A percentile compares a stretch with the other conserved stretches of the same genome.
Conservation (phyloP, 1,140 invertebrate genomes). For the Pseudomyrmex gracilis region DNA sequence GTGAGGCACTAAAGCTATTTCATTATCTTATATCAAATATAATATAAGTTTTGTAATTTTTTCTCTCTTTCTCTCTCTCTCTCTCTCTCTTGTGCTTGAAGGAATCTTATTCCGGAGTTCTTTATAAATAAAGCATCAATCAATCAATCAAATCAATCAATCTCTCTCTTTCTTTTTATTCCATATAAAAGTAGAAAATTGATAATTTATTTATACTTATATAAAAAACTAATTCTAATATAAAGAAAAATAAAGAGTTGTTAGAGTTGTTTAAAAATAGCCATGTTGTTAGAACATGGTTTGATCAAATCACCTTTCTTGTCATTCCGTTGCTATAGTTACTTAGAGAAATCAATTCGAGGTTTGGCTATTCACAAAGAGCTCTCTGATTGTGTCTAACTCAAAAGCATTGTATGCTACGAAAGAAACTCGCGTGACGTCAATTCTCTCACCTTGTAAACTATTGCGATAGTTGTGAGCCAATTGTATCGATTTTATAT, state of each 20-base stretch:
- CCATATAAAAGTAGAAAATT: neutral
- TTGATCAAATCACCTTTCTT: neutral
- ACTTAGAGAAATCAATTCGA: slow-evolving; percentile 20
- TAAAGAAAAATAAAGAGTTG: too few species aligned
- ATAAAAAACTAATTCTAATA: neutral
- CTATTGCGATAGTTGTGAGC: slow-evolving; percentile 47
- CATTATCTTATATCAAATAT: too few species aligned
- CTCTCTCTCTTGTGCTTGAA: too few species aligned
- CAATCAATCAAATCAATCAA: neutral
- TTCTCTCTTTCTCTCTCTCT: too few species aligned
- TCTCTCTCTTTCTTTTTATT: neutral
- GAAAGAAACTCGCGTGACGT: slow-evolving; percentile 76
- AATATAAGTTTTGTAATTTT: neutral
- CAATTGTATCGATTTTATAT: slow-evolving; percentile 71
- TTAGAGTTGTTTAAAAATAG: too few species aligned
- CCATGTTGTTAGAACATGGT: neutral
- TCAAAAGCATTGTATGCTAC: slow-evolving; percentile 66
- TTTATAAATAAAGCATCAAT: neutral
- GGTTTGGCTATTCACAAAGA: slow-evolving; percentile 29
- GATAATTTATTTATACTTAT: neutral
- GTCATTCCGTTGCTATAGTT: neutral
- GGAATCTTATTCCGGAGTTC: too few species aligned
- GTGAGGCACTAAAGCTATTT: too few species aligned
- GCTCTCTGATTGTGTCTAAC: slow-evolving; percentile 62
- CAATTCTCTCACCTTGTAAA: slow-evolving; percentile 63